Base-by-base conservation (phyloP, 2,888 invertebrate species). In the Lithosia quadra region DNA sequence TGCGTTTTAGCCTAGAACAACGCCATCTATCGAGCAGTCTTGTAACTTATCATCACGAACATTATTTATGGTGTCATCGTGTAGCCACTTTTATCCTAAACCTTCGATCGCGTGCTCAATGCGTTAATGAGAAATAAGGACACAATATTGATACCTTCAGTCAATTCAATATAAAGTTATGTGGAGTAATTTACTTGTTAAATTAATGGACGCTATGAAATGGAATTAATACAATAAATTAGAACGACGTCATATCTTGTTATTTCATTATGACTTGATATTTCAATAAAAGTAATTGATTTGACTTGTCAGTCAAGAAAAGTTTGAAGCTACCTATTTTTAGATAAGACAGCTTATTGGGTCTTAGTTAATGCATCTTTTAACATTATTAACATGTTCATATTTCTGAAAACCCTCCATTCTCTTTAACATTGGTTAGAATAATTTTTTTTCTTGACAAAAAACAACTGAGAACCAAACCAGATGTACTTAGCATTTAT, bases 11-110 rank as follows among this genome's bases (percentile, higher is more conserved):
- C 9, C 9, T n/a, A 18, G 1, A 49, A n/a, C n/a, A 49, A 49
- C 49, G 49, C 49, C 49, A 49, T 49, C 49, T 49, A 49, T 49
- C 0, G 49, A 49, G 9, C 49, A 49, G n/a, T 49, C 49, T 49
- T 15, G 43, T 49, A 49, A 49, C n/a, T n/a, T 49, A 49, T 49
- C 18, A 49, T 18, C 49, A 49, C 9, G n/a, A 49, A 69, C 79
- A 76, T n/a, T n/a, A n/a, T n/a, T n/a, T 76, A 72, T 79, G 78
- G 73, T 65, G 65, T 72, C 75, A 73, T 73, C 75, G 71, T 53
- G 79, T 84, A 75, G 79, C 69, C 75, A 78, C 84, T 82, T 87
- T 88, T 84, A 86, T 86, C 82, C 82, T 67, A 64, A 74, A 73
- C 59, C 67, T 56, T 33, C 18, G 66, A 74, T 83, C 78, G 79